Percentiles rank a stretch among this genome's conserved stretches.
These are phyloP conservation scores for Takifugu bimaculatus DNA, from an alignment of 2,113 vertebrate species.

Conservation along the genomic window DNA sequence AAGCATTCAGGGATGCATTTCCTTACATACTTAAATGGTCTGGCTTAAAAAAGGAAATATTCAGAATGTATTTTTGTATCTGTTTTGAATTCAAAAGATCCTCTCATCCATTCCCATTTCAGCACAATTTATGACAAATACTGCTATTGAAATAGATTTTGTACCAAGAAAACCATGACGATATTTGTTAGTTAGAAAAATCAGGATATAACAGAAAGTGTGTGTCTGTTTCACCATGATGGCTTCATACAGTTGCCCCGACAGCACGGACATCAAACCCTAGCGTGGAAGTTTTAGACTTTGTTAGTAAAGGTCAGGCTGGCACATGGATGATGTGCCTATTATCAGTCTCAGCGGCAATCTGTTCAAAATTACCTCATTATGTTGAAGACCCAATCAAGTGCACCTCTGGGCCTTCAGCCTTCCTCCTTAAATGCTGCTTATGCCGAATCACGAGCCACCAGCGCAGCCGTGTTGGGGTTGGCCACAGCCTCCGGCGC, in stretches of 20 bases:
- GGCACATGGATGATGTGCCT: conserved; percentile 67
- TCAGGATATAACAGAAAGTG: neutral
- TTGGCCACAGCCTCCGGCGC: conserved; percentile 42
- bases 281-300: conserved; percentile 52
- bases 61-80: too few relatives aligned
- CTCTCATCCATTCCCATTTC: too few relatives aligned
- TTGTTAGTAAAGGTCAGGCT: conserved; percentile 72
- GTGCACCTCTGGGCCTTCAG: conserved; percentile 63
- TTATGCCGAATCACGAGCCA: conserved; percentile 68
- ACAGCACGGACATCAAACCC: conserved; percentile 34
- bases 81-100: too few relatives aligned
- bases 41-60: too few relatives aligned
- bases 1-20: too few relatives aligned
- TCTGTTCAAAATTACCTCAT: conserved; percentile 74
- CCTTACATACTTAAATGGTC: too few relatives aligned
- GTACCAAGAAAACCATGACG: too few relatives aligned
- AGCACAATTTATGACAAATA: too few relatives aligned
- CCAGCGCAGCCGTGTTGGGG: conserved; percentile 38
- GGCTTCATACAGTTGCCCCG: conserved; percentile 14
- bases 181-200: too few relatives aligned
- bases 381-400: conserved; percentile 75
- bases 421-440: conserved; percentile 56
- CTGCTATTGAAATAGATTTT: too few relatives aligned
- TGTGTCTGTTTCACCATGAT: conserved; percentile 13
- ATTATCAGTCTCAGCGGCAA: conserved; percentile 71